Percentiles rank a stretch among this genome's conserved stretches.
These are phyloP conservation scores for Dexiosoma caninum DNA, from an alignment of 2,888 invertebrate species.

Conservation along the genomic window DNA sequence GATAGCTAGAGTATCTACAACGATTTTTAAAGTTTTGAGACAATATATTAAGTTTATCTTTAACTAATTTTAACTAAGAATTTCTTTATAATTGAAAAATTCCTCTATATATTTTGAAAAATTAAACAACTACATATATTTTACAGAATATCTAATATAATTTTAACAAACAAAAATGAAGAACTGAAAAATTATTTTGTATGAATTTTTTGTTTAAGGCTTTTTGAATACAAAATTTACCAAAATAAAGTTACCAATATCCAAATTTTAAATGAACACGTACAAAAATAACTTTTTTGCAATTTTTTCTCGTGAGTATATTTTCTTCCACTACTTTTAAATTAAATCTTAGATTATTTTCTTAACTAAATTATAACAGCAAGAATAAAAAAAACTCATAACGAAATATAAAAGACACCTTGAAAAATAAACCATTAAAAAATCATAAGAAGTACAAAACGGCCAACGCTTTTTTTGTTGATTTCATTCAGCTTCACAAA, in stretches of 20 bases:
- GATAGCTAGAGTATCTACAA: too few species aligned
- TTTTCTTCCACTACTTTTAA: neutral
- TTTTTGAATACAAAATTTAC: neutral
- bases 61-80: too few species aligned
- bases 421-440: conserved; percentile 35
- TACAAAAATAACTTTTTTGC: neutral
- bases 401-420: conserved; percentile 20
- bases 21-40: too few species aligned
- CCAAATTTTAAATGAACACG: neutral
- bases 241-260: too few species aligned
- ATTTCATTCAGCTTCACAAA: conserved; percentile 7
- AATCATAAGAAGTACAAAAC: conserved; percentile 45
- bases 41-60: too few species aligned
- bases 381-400: neutral
- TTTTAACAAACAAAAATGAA: too few species aligned
- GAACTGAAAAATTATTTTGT: too few species aligned
- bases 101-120: too few species aligned
- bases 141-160: too few species aligned
- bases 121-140: too few species aligned
- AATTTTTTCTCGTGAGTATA: neutral
- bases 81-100: too few species aligned
- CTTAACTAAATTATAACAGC: neutral
- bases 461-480: conserved; percentile 34
- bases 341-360: conserved; percentile 35
- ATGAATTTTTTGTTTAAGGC: too few species aligned